A percentile compares a stretch with the other conserved stretches of the same genome.
These are phyloP conservation scores for Meandrusa payeni DNA, from an alignment of 2,888 invertebrate species.

Conservation along the genomic window DNA sequence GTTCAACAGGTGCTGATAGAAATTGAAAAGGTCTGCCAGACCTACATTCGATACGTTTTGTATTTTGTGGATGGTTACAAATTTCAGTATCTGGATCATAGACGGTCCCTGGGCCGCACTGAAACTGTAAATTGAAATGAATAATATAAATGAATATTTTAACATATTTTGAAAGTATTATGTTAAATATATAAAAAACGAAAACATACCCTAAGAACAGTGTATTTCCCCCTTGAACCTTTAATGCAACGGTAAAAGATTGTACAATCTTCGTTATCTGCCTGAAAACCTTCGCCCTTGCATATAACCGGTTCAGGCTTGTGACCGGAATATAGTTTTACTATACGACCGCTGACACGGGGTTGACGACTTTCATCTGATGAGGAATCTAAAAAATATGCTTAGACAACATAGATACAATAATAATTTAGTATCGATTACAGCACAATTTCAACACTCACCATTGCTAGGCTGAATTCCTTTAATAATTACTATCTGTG, in stretches of 20 bases:
- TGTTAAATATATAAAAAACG: slow-evolving; percentile 1
- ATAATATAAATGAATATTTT: background rate
- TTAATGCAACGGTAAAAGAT: slow-evolving; percentile 88
- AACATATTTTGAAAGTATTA: background rate
- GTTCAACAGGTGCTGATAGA: slow-evolving; percentile 27
- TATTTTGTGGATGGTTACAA: slow-evolving; percentile 86
- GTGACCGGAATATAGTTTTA: slow-evolving; percentile 59
- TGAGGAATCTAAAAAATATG: background rate
- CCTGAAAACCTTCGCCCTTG: slow-evolving; percentile 85
- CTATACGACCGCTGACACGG: slow-evolving; percentile 47
- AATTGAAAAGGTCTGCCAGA: slow-evolving; percentile 36
- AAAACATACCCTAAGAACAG: slow-evolving; percentile 75
- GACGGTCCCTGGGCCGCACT: slow-evolving; percentile 88
- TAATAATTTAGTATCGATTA: no score
- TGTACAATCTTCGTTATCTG: slow-evolving; percentile 86
- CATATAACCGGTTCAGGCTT: slow-evolving; percentile 77
- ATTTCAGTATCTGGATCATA: slow-evolving; percentile 84
- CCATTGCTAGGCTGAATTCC: slow-evolving; percentile 9
- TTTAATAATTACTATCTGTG: slow-evolving; percentile 1
- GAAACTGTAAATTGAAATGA: slow-evolving; percentile 77
- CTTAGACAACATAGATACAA: background rate
- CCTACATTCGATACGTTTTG: slow-evolving; percentile 85
- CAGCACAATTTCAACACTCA: slow-evolving; percentile 3
- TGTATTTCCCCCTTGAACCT: slow-evolving; percentile 77
- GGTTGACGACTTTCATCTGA: slow-evolving; percentile 26